Base-by-base conservation (phyloP, 1,140 invertebrate genomes). In the Trinorchestia longiramus region DNA sequence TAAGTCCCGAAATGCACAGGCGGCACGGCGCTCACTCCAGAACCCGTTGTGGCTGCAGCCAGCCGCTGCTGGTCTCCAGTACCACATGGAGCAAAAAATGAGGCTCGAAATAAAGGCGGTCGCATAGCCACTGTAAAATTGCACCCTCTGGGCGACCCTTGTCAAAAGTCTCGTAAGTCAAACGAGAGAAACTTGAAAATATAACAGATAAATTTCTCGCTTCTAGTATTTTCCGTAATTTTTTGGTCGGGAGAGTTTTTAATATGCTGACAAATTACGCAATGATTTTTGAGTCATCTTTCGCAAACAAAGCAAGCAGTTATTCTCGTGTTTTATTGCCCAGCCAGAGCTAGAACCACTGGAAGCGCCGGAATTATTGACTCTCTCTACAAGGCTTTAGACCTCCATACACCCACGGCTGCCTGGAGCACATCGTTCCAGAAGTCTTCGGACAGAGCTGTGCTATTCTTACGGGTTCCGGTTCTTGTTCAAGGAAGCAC, bases 321-420 rank as follows among this genome's bases (percentile, higher is more conserved):
- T 77, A 77, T 77, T 77, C 62, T 77, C 28, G 62, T 77, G 62
- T 77, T 77, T 77, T 77, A 77, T 77, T 77, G 62, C 62, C 62
- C 62, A 77, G 62, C 62, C 62, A 77, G 62, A 77, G 62, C 62
- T 36, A 77, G 62, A 77, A 77, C 62, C 62, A 77, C 62, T 77
- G 36, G 62, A 77, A 77, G 62, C 62, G 62, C 62, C 62, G 62
- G 62, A 77, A 77, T 77, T 77, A 77, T 77, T 77, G 62, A 77
- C 62, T 77, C 62, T 77, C 62, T 77, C 62, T 77, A 77, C 62
- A 77, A 77, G 62, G 62, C 62, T 77, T 77, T 77, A 77, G 62
- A 77, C 62, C 62, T 77, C 62, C 62, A 77, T 77, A 77, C 62
- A 77, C 62, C 62, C 62, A 77, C 62, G 62, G 62, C 28, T 36